Percentiles rank a stretch among this genome's conserved stretches.
These are phyloP conservation scores for Xiphophorus maculatus DNA, from an alignment of 2,113 vertebrate genomes.

Conservation along the genomic window DNA sequence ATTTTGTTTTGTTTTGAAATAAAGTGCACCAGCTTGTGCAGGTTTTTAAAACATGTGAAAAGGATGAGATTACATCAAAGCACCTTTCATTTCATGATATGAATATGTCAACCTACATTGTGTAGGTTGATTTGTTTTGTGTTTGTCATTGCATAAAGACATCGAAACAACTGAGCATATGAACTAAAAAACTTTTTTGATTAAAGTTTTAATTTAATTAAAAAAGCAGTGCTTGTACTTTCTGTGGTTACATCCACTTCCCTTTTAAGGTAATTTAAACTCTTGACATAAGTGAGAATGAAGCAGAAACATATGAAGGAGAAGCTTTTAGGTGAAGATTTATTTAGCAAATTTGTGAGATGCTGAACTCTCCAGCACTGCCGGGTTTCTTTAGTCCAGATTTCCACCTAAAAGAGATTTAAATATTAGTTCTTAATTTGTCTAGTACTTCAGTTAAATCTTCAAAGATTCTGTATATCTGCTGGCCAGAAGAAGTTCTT, in stretches of 20 bases:
- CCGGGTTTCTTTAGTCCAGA: conserved; percentile 47
- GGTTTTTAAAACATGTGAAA: too few species aligned
- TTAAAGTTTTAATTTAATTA: too few species aligned
- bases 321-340: conserved; percentile 41
- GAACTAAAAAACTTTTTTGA: too few species aligned
- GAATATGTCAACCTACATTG: neutral
- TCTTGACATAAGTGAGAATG: neutral
- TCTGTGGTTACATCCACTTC: too few species aligned
- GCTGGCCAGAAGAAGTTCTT: conserved; percentile 69
- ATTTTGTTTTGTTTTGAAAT: too few species aligned
- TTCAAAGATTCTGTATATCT: conserved; percentile 81
- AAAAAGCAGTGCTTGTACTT: too few species aligned
- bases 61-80: neutral
- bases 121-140: neutral
- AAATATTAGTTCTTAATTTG: conserved; percentile 78
- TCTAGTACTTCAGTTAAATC: conserved; percentile 73
- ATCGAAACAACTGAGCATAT: too few species aligned
- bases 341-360: conserved; percentile 42
- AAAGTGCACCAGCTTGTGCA: too few species aligned
- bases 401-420: conserved; percentile 77
- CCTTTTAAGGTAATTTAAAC: neutral
- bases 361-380: conserved; percentile 51
- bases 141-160: too few species aligned
- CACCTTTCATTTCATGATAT: neutral
- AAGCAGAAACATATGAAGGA: neutral